Conservation (phyloP, 2,888 invertebrate genomes). For the Mamestra brassicae region DNA sequence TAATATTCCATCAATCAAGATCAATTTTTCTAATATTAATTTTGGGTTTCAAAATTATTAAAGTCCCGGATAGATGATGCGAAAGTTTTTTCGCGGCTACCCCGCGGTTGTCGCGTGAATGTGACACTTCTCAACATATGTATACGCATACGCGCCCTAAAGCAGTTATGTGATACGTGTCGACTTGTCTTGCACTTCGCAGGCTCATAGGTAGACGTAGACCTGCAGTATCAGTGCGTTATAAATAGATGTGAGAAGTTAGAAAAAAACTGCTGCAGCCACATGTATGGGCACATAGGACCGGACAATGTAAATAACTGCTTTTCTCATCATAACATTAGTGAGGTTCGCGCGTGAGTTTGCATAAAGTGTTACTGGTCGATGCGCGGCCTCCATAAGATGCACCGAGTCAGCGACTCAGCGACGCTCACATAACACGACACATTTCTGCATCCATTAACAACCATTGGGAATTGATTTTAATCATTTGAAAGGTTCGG, state of each 20-base stretch:
- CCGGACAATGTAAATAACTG: slow-evolving; percentile 22
- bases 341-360: slow-evolving; percentile 43
- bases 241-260: slow-evolving; percentile 45
- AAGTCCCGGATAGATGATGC: background rate
- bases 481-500: slow-evolving; percentile 41
- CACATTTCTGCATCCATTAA: slow-evolving; percentile 44
- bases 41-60: background rate
- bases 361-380: slow-evolving; percentile 42
- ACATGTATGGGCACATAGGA: background rate
- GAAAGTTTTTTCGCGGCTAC: background rate
- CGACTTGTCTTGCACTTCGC: background rate
- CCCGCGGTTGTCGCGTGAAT: too few relatives aligned
- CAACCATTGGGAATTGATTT: slow-evolving; percentile 31
- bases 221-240: slow-evolving; percentile 32
- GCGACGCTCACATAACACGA: slow-evolving; percentile 46
- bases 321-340: slow-evolving; percentile 16
- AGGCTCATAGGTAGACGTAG: slow-evolving; percentile 9
- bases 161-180: background rate
- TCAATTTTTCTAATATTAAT: too few relatives aligned
- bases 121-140: too few relatives aligned
- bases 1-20: too few relatives aligned
- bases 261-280: slow-evolving; percentile 26
- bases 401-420: slow-evolving; percentile 27
- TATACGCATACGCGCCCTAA: background rate
- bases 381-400: slow-evolving; percentile 39